phyloP scores from a whole-genome alignment of 2,113 vertebrate species.

The Nannobrachium achirus region DNA sequence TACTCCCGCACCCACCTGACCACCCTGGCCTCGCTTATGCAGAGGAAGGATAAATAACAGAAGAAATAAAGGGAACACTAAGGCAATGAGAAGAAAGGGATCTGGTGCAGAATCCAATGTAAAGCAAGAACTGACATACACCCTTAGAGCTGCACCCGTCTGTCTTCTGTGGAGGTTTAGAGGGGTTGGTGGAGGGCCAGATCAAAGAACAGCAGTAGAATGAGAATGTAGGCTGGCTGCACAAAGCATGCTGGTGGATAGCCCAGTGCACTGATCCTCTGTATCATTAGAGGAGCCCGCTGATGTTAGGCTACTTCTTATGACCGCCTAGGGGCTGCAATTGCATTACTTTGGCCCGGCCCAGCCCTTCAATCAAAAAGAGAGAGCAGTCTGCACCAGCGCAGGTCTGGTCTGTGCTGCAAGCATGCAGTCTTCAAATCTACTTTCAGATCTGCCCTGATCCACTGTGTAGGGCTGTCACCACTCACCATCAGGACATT shows the following conservation, averaged over 20 bases:
- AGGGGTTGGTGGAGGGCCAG: slow-evolving; percentile 15
- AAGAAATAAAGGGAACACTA: not conserved
- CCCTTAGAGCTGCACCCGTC: slow-evolving; percentile 13
- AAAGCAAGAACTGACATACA: slow-evolving; percentile 7
- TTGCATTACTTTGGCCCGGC: slow-evolving; percentile 2
- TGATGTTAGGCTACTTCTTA: slow-evolving; percentile 30
- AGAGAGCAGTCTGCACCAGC: not conserved
- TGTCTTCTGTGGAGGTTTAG: slow-evolving; percentile 36
- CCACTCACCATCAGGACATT: not conserved
- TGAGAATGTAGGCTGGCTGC: slow-evolving; percentile 26
- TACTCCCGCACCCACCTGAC: not conserved
- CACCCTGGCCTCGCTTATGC: not conserved
- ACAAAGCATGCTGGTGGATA: slow-evolving; percentile 19
- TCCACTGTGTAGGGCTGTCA: not conserved
- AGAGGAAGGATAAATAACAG: not conserved
- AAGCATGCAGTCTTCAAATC: slow-evolving; percentile 8
- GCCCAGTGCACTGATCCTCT: slow-evolving; percentile 28
- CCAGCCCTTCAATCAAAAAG: slow-evolving; percentile 28
- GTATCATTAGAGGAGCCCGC: slow-evolving; percentile 14
- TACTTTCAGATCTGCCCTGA: slow-evolving; percentile 10
- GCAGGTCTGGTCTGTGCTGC: not conserved
- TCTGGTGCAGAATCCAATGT: slow-evolving; percentile 6
- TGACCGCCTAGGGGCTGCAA: slow-evolving; percentile 7
- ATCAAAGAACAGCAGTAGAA: not conserved
- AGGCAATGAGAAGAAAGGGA: slow-evolving; percentile 6